These are phyloP conservation scores for Chrysolina oricalcia DNA, from an alignment of 2,888 invertebrate species.

Conservation along the genomic window DNA sequence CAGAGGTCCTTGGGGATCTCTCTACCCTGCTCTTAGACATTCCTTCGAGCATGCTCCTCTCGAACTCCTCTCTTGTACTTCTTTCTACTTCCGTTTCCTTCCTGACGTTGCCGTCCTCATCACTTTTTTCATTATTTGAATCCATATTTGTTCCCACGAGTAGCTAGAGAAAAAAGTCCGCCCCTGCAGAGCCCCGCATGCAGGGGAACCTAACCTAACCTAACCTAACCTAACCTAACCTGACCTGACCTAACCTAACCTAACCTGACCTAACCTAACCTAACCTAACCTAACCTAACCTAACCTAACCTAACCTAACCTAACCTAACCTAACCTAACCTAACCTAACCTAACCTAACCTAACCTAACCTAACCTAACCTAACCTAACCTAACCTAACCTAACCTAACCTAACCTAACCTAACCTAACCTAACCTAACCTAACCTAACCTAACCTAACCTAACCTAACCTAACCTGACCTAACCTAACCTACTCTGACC, in stretches of 20 bases:
- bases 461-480: constrained; percentile 14
- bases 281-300: constrained; percentile 14
- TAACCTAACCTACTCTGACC: too few relatives aligned
- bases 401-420: constrained; percentile 42
- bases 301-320: constrained; percentile 33
- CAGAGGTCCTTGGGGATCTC: too few relatives aligned
- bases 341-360: constrained; percentile 41
- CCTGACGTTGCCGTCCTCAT: background rate
- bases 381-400: constrained; percentile 45
- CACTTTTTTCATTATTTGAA: background rate
- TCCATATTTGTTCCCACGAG: background rate
- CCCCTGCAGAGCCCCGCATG: background rate
- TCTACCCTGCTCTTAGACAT: too few relatives aligned
- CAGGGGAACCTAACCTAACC: constrained; percentile 22
- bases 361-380: constrained; percentile 44
- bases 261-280: background rate
- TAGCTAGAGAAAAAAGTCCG: background rate
- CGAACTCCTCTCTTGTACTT: too few relatives aligned
- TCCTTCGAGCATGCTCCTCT: too few relatives aligned
- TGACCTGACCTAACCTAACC: background rate
- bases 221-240: constrained; percentile 35
- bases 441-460: constrained; percentile 22
- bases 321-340: constrained; percentile 49
- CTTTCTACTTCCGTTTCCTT: too few relatives aligned
- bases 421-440: constrained; percentile 47